phyloP scores from a whole-genome alignment of 2,888 invertebrate species.

The Globia sparganii region DNA sequence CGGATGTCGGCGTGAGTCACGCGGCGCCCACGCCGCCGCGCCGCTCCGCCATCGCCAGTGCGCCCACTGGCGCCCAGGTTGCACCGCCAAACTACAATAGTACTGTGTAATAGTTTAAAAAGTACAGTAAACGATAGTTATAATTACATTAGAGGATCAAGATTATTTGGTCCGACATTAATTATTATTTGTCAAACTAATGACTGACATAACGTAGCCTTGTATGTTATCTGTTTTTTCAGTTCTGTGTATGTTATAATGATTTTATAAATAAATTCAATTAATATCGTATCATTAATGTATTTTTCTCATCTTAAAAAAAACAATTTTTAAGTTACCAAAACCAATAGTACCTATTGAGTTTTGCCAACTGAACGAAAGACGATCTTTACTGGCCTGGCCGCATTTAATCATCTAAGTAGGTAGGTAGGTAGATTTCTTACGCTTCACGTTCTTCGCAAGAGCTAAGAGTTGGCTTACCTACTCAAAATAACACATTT shows the following conservation, averaged over 20 bases:
- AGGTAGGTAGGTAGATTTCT: constrained; percentile 11
- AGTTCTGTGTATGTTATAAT: background rate
- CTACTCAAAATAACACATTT: constrained; percentile 57
- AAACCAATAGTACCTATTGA: background rate
- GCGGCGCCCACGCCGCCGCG: constrained; percentile 79
- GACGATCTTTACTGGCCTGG: constrained; percentile 8
- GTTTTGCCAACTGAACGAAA: background rate
- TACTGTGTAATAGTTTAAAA: constrained; percentile 19
- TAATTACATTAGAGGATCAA: constrained; percentile 47
- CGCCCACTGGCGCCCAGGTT: constrained; percentile 69
- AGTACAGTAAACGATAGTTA: constrained; percentile 15
- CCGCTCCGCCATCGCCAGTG: constrained; percentile 64
- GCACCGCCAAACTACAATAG: constrained; percentile 51
- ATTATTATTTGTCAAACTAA: constrained; percentile 7
- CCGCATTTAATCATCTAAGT: constrained; percentile 7
- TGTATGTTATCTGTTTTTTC: too few relatives aligned
- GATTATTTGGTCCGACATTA: constrained; percentile 28
- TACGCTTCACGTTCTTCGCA: constrained; percentile 17
- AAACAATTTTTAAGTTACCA: background rate
- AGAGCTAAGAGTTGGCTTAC: constrained; percentile 41
- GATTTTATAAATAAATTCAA: background rate
- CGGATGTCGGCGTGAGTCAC: constrained; percentile 91
- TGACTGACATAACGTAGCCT: background rate
- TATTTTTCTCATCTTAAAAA: background rate
- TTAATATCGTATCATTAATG: background rate